These are phyloP conservation scores for Coracias cyanogaster DNA, from an alignment of 2,797 vertebrate species.

Conservation along the genomic window DNA sequence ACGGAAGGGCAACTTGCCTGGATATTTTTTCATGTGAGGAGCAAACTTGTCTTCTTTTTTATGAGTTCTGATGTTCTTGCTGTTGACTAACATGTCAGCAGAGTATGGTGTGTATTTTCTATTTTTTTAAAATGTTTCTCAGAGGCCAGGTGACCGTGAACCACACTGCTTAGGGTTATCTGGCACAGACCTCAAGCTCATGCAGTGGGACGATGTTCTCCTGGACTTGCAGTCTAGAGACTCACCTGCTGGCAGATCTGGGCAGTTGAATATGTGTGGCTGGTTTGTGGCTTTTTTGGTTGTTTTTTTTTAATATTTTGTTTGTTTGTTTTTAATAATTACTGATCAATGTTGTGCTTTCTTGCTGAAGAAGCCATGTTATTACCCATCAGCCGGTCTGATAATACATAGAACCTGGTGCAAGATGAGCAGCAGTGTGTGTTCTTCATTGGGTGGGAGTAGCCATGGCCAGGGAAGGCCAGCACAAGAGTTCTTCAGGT, in stretches of 20 bases:
- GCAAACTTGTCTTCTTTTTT: neutral
- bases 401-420: slow-evolving; percentile 74
- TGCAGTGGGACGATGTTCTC: neutral
- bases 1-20: slow-evolving; percentile 3
- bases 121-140: neutral
- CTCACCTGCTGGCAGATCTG: neutral
- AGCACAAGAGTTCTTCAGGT: neutral
- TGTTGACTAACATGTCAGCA: neutral
- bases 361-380: neutral
- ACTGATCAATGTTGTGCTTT: slow-evolving; percentile 30
- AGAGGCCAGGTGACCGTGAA: neutral
- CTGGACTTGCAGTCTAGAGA: neutral
- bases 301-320: neutral
- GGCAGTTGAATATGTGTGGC: neutral
- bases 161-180: neutral
- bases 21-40: neutral
- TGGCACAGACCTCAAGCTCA: neutral
- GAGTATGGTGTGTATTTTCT: neutral
- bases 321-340: slow-evolving; percentile 13
- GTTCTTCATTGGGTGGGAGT: slow-evolving; percentile 43
- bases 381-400: slow-evolving; percentile 80
- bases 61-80: neutral
- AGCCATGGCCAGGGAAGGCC: neutral
- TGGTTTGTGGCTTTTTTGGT: neutral
- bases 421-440: slow-evolving; percentile 46